Percentiles rank a stretch among this genome's conserved stretches.
phyloP scores from a whole-genome alignment of 2,113 vertebrate species.

The Siniperca knerii region DNA sequence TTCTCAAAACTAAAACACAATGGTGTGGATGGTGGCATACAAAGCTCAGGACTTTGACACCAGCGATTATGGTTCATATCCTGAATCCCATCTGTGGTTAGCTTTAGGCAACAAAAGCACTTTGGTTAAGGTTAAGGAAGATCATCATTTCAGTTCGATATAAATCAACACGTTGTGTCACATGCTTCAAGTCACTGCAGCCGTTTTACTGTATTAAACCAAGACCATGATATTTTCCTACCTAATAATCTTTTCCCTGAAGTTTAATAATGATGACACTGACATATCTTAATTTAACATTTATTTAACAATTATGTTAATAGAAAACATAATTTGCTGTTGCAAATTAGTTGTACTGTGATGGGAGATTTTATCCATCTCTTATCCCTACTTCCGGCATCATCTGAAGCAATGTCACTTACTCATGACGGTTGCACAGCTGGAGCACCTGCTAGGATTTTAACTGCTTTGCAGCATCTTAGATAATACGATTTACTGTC shows the following conservation, averaged over 20 bases:
- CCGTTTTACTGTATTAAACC: background rate
- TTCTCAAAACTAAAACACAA: too few species aligned
- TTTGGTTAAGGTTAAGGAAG: background rate
- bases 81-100: background rate
- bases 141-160: background rate
- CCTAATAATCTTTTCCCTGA: too few species aligned
- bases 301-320: too few species aligned
- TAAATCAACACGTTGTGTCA: background rate
- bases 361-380: background rate
- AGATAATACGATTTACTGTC: background rate
- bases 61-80: background rate
- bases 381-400: background rate
- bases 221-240: background rate
- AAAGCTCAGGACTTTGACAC: too few species aligned
- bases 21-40: too few species aligned
- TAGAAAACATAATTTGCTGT: too few species aligned
- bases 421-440: conserved; percentile 1
- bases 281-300: too few species aligned
- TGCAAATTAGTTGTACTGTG: too few species aligned
- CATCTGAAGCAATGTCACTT: background rate
- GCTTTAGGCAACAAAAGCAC: background rate
- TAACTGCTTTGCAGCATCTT: background rate
- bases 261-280: background rate
- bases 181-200: background rate
- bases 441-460: background rate